Conservation (phyloP, 2,797 vertebrate species). For the Tokudaia tokunoshimensis region DNA sequence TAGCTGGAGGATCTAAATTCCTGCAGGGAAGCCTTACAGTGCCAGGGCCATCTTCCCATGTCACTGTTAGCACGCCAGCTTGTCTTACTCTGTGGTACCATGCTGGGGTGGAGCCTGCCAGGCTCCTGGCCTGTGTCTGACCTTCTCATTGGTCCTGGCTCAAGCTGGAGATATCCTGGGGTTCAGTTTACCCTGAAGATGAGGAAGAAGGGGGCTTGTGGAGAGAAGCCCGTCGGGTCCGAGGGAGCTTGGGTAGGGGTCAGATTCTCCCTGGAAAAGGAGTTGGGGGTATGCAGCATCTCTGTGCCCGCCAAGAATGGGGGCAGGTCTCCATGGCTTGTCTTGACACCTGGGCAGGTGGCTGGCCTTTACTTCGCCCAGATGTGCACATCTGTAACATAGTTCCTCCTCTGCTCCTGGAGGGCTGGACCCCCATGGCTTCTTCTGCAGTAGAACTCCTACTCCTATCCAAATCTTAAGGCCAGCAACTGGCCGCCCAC, state of each 20-base stretch:
- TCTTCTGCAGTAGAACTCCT: neutral
- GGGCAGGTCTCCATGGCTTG: neutral
- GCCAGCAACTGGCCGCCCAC: rapidly evolving
- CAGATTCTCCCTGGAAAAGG: neutral
- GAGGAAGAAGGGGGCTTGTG: neutral
- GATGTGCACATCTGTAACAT: neutral
- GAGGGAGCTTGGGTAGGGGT: neutral
- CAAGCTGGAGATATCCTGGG: neutral
- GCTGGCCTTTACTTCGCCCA: neutral
- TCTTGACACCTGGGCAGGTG: neutral
- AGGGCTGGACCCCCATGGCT: neutral
- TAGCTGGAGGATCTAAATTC: neutral
- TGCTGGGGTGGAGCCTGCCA: neutral
- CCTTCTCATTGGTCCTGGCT: neutral
- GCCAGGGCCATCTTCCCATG: neutral
- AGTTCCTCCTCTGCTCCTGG: neutral
- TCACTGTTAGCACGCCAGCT: rapidly evolving
- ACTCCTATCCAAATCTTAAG: too few relatives aligned
- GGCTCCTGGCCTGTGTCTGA: neutral
- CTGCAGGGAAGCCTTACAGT: neutral
- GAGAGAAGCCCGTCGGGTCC: neutral
- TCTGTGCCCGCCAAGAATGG: neutral
- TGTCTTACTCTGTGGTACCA: rapidly evolving
- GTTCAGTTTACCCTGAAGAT: neutral
- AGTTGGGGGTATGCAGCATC: rapidly evolving